Base-by-base conservation (phyloP, 2,888 invertebrate species). In the Maniola hyperantus region DNA sequence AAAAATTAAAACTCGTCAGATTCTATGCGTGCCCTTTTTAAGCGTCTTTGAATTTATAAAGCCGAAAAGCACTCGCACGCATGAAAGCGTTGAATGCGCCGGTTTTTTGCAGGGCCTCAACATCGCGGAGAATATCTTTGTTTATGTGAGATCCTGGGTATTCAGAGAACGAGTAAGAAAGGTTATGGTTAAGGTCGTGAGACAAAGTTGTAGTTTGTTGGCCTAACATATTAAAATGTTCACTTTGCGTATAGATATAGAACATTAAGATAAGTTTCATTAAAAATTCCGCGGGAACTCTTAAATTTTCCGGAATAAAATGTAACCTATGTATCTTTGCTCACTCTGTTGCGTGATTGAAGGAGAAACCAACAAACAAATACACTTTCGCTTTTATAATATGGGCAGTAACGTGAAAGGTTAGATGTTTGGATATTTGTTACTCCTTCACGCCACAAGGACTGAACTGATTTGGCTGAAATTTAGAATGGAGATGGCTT, bases 1-100 rank as follows among this genome's bases (percentile, higher is more conserved):
- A 11, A 42, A 54, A 57, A 57, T 57, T 57, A 39, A 20, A 55
- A 42, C 13, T 42, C 57, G 20, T 57, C 13, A 20, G 5, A 57
- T 42, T 57, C 57, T 57, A 57, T 20, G 11, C 20, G 39, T 55
- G 55, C 36, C 18, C 55, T 55, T 55, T 39, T 54, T 54, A 7
- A 5, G 39, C 6, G 42, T 20, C 18, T 42, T 57, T 39, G 57
- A 20, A 42, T 57, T 18, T 42, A 13, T 20, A 20, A 55, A 55
- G 36, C 55, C 34, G 36, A n/a, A 15, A n/a, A 36, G 34, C 15
- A 54, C 39, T 57, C 18, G 57, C 20, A 57, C 7, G 57, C 39
- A 57, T 57, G 57, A 57, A 57, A 57, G 57, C 57, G 42, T 57
- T 42, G 57, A 57, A 57, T 42, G 18, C 57, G 13, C 39, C 6